A percentile compares a stretch with the other conserved stretches of the same genome.
Evolutionary conservation across 2,888 invertebrate genomes (phyloP).

Genomic region (Epinotia nisella): DNA sequence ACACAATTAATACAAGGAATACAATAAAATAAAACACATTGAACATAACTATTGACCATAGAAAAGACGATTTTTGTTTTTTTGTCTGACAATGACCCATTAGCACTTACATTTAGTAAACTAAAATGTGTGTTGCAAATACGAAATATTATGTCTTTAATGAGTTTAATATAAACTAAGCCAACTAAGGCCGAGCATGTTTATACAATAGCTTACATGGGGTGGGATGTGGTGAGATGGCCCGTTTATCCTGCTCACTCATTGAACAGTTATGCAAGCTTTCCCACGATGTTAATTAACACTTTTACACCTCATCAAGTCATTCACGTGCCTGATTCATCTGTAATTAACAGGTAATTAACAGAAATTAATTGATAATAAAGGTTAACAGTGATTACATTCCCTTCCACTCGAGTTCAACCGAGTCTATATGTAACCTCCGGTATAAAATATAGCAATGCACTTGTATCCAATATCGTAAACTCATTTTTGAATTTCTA

Average conservation of each 20-base stretch:
- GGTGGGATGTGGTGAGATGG: background rate
- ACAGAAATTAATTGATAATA: slow-evolving; percentile 46
- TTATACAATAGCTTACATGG: background rate
- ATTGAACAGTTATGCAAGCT: slow-evolving; percentile 3
- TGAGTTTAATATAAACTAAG: too few species aligned
- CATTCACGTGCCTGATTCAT: slow-evolving; percentile 24
- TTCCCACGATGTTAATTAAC: slow-evolving; percentile 36
- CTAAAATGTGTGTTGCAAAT: too few species aligned
- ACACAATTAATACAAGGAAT: too few species aligned
- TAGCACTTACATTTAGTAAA: too few species aligned
- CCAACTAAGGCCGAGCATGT: too few species aligned
- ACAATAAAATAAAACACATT: too few species aligned
- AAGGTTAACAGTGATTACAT: slow-evolving; percentile 23
- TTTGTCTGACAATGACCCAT: too few species aligned
- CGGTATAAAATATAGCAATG: background rate
- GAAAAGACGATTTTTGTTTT: too few species aligned
- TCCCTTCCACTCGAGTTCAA: background rate
- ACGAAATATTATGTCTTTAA: too few species aligned
- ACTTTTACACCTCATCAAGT: slow-evolving; percentile 32
- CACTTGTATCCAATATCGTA: background rate
- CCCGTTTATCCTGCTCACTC: background rate
- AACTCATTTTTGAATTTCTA: background rate
- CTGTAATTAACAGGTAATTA: slow-evolving; percentile 23
- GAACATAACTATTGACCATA: too few species aligned
- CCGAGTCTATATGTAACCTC: background rate